Evolutionary conservation across 2,888 invertebrate species (phyloP).

Genomic region (Hemaris fuciformis): DNA sequence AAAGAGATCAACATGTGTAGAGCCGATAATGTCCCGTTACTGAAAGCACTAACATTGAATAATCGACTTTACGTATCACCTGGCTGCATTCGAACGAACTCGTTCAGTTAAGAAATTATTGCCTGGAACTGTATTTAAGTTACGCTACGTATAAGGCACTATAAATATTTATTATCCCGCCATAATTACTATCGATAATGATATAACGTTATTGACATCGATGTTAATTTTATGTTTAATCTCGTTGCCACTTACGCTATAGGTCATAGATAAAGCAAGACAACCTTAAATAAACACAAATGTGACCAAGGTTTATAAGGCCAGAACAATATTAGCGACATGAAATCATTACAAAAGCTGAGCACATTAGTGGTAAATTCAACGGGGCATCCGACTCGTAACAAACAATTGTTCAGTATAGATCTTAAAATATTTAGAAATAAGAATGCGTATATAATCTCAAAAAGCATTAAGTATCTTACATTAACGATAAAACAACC

Average conservation of each 20-base stretch:
- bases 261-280: too few relatives aligned
- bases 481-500: constrained; percentile 8
- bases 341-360: background rate
- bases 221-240: too few relatives aligned
- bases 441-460: constrained; percentile 9
- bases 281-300: too few relatives aligned
- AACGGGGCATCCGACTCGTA: background rate
- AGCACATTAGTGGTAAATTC: background rate
- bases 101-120: background rate
- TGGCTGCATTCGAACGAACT: background rate
- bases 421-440: background rate
- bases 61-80: background rate
- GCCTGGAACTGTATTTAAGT: background rate
- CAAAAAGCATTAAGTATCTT: constrained; percentile 14
- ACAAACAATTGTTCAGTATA: background rate
- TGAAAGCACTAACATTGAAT: background rate
- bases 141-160: constrained; percentile 2
- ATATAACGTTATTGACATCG: too few relatives aligned
- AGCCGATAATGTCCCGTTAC: background rate
- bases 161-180: background rate
- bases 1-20: background rate
- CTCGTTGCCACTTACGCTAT: too few relatives aligned
- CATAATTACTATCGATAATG: background rate
- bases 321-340: background rate
- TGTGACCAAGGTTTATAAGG: too few relatives aligned